Evolutionary conservation across 2,113 vertebrate genomes (phyloP).

Genomic region (Brachionichthys hirsutus): DNA sequence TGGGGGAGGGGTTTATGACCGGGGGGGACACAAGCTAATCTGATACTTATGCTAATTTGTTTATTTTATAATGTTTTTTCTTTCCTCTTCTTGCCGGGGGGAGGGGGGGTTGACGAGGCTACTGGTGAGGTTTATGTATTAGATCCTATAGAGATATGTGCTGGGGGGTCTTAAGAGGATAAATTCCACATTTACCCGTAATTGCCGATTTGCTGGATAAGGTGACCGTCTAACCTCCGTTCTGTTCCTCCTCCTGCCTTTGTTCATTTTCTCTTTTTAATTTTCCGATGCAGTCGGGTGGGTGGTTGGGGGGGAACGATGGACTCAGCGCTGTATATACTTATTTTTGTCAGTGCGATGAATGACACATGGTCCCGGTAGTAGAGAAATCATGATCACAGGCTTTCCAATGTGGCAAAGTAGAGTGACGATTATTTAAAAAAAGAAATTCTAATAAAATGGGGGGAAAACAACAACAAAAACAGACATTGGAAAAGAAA

Average conservation of each 20-base stretch:
- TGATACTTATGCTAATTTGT: constrained; percentile 71
- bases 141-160: constrained; percentile 63
- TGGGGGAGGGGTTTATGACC: too few species aligned
- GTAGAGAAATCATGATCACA: constrained; percentile 24
- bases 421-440: constrained; percentile 43
- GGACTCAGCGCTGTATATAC: constrained; percentile 76
- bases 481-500: constrained; percentile 1
- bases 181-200: constrained; percentile 62
- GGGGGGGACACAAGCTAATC: constrained; percentile 54
- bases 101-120: constrained; percentile 13
- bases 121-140: constrained; percentile 61
- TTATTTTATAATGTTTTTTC: constrained; percentile 59
- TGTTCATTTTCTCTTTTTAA: constrained; percentile 21
- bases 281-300: constrained; percentile 46
- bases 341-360: constrained; percentile 74
- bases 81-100: constrained; percentile 59
- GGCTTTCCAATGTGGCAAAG: constrained; percentile 46
- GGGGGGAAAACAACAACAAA: background rate
- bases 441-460: constrained; percentile 1
- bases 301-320: constrained; percentile 34
- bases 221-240: constrained; percentile 67
- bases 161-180: constrained; percentile 35
- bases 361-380: constrained; percentile 32
- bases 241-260: constrained; percentile 46
- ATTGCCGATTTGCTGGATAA: constrained; percentile 66